Conservation (phyloP, 2,888 invertebrate genomes). For the Drosophila melanosoma region DNA sequence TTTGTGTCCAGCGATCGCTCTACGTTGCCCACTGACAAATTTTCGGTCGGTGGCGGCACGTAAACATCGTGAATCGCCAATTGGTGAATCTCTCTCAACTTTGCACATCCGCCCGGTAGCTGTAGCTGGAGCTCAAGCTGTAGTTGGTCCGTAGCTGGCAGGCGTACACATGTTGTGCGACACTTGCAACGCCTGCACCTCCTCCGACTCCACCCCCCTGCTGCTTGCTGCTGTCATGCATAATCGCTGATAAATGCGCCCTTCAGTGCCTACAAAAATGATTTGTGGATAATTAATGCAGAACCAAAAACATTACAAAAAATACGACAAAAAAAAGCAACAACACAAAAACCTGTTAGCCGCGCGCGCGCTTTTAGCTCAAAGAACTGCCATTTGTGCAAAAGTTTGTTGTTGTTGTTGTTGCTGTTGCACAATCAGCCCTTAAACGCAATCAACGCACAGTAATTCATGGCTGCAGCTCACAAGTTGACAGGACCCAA, state of each 20-base stretch:
- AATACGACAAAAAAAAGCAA: neutral
- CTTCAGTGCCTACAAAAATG: constrained; percentile 76
- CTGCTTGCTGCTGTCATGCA: constrained; percentile 53
- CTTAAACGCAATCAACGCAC: constrained; percentile 81
- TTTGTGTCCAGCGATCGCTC: constrained; percentile 2
- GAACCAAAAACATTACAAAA: constrained; percentile 29
- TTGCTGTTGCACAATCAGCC: constrained; percentile 65
- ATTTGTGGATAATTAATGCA: constrained; percentile 81
- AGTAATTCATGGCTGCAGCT: constrained; percentile 69
- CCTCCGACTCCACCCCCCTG: constrained; percentile 16
- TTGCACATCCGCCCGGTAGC: constrained; percentile 31
- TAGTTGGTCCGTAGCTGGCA: constrained; percentile 34
- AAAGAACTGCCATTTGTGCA: constrained; percentile 72
- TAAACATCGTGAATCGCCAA: constrained; percentile 57
- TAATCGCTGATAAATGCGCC: constrained; percentile 79
- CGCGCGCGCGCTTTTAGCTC: constrained; percentile 45
- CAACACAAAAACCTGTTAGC: constrained; percentile 58
- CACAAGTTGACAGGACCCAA: constrained; percentile 60
- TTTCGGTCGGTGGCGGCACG: constrained; percentile 52
- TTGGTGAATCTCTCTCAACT: constrained; percentile 11
- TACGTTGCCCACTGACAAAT: constrained; percentile 60
- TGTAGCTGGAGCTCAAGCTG: neutral
- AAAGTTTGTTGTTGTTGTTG: constrained; percentile 35
- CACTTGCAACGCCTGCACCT: constrained; percentile 47
- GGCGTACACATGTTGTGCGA: constrained; percentile 72